phyloP scores from a whole-genome alignment of 2,888 invertebrate genomes.

The Resseliella maxima region DNA sequence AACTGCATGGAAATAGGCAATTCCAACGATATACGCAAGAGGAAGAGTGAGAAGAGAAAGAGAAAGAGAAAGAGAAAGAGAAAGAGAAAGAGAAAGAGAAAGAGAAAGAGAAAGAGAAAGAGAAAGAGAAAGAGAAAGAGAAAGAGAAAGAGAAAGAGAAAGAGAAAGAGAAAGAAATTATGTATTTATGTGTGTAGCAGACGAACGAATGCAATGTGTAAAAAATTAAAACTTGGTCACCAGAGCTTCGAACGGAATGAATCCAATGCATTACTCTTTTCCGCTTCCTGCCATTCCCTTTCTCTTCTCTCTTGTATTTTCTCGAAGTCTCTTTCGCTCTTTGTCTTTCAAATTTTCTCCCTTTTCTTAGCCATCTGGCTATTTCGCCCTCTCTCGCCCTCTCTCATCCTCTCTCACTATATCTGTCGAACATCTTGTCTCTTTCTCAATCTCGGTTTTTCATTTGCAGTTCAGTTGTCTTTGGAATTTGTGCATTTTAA shows the following conservation, averaged over 20 bases:
- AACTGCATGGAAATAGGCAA: background rate
- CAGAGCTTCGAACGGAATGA: background rate
- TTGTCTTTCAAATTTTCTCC: too few relatives aligned
- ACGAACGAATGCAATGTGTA: background rate
- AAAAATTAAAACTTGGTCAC: background rate
- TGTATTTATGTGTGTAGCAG: background rate
- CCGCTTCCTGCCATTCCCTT: too few relatives aligned
- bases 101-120: background rate
- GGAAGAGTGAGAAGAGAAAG: background rate
- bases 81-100: too few relatives aligned
- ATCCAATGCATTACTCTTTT: too few relatives aligned
- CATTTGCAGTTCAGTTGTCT: background rate
- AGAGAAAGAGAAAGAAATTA: background rate
- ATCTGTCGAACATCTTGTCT: too few relatives aligned
- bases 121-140: background rate
- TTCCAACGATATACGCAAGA: background rate
- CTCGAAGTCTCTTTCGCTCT: too few relatives aligned
- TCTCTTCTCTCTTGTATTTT: too few relatives aligned
- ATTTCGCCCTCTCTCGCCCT: too few relatives aligned
- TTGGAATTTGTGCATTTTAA: constrained; percentile 4
- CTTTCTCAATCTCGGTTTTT: too few relatives aligned
- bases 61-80: too few relatives aligned
- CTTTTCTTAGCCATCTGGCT: too few relatives aligned
- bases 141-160: background rate
- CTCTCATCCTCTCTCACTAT: too few relatives aligned